phyloP scores from a whole-genome alignment of 2,113 vertebrate genomes.

The Malurus alboscapulatus region DNA sequence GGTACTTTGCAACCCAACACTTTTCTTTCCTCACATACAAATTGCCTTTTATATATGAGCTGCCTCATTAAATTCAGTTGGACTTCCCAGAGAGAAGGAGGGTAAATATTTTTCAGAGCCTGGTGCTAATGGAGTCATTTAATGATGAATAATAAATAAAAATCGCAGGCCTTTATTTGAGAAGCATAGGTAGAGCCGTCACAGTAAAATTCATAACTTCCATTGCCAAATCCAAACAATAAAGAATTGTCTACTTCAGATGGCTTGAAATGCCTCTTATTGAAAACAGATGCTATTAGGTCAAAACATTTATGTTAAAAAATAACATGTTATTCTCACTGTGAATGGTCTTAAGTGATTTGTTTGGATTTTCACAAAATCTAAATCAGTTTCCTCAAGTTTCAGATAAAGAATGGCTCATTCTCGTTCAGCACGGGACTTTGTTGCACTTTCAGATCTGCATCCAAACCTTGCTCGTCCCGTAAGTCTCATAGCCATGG shows the following conservation, averaged over 20 bases:
- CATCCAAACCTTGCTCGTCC: slow-evolving; percentile 85
- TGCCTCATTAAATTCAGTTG: slow-evolving; percentile 30
- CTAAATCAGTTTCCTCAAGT: slow-evolving; percentile 58
- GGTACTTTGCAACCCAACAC: background rate
- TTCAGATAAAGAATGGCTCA: slow-evolving; percentile 75
- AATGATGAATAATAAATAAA: slow-evolving; percentile 26
- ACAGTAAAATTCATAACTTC: background rate
- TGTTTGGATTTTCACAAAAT: slow-evolving; percentile 30
- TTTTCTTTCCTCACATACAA: slow-evolving; percentile 5
- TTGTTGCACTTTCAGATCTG: slow-evolving; percentile 85
- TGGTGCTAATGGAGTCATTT: slow-evolving; percentile 19
- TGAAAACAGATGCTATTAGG: slow-evolving; percentile 30
- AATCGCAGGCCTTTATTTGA: background rate
- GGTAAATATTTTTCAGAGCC: slow-evolving; percentile 32
- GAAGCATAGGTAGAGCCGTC: background rate
- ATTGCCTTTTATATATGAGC: background rate
- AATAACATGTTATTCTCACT: slow-evolving; percentile 33
- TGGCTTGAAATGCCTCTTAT: background rate
- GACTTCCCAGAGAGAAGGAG: background rate
- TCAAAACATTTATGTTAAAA: slow-evolving; percentile 35
- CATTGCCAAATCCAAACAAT: background rate
- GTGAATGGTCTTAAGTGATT: slow-evolving; percentile 17
- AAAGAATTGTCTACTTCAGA: slow-evolving; percentile 7
- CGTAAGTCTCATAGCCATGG: slow-evolving; percentile 74
- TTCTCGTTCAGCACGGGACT: slow-evolving; percentile 65